Evolutionary conservation across 2,797 vertebrate species (phyloP).

Genomic region (Macrochelys suwanniensis): DNA sequence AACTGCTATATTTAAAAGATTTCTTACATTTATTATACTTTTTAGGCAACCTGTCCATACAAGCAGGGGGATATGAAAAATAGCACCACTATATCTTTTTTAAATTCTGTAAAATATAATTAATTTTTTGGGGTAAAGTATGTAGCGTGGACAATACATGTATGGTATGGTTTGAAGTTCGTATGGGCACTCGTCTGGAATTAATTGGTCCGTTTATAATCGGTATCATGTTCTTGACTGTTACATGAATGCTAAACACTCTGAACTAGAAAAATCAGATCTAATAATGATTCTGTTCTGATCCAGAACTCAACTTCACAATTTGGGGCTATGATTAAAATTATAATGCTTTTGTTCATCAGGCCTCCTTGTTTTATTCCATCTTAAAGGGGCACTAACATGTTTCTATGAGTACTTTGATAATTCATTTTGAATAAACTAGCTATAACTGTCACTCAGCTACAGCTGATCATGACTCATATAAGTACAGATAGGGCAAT

Average conservation of each 20-base stretch:
- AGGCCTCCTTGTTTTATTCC: neutral
- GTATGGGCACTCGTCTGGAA: too few relatives aligned
- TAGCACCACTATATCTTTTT: neutral
- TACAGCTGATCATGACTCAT: neutral
- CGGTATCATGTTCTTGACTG: neutral
- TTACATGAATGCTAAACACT: neutral
- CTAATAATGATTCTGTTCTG: neutral
- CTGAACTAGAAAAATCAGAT: neutral
- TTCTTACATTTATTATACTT: neutral
- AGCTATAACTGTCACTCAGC: neutral
- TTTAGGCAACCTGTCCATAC: neutral
- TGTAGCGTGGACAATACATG: neutral
- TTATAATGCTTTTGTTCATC: neutral
- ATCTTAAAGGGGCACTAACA: neutral
- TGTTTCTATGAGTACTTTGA: neutral
- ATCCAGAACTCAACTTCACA: neutral
- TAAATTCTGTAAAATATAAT: neutral
- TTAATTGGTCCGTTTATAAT: neutral
- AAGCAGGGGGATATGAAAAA: neutral
- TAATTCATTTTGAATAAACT: neutral
- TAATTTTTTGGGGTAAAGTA: neutral
- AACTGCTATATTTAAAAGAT: neutral
- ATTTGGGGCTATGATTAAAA: neutral
- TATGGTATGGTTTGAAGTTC: too few relatives aligned
- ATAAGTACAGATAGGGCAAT: neutral